Conservation (phyloP, 2,113 vertebrate genomes). For the Beaufortia kweichowensis region DNA sequence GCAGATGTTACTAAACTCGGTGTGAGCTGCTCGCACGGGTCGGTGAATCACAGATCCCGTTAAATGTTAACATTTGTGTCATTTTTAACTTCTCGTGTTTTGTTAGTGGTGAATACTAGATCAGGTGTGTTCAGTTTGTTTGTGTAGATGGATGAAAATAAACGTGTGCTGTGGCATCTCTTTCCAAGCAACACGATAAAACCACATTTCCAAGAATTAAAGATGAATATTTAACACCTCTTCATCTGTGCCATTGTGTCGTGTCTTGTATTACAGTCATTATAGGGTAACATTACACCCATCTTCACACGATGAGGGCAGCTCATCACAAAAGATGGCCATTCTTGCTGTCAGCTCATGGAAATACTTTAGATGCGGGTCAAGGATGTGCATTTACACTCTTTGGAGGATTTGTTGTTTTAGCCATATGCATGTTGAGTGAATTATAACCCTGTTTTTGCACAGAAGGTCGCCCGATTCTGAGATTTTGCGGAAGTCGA, state of each 20-base stretch:
- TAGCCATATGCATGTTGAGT: too few species aligned
- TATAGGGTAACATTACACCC: conserved; percentile 1
- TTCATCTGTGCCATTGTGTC: not conserved
- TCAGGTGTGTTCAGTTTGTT: not conserved
- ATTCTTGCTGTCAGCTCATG: not conserved
- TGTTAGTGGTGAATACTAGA: not conserved
- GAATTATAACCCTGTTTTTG: not conserved
- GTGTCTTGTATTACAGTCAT: conserved; percentile 9
- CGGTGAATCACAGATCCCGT: not conserved
- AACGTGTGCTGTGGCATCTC: not conserved
- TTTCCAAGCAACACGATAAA: not conserved
- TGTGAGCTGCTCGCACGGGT: not conserved
- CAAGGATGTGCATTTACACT: not conserved
- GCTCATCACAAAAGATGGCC: conserved; percentile 1
- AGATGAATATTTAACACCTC: conserved; percentile 24
- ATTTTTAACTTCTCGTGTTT: not conserved
- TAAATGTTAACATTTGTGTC: not conserved
- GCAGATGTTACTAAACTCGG: not conserved
- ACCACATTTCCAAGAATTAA: not conserved
- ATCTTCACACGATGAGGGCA: conserved; percentile 7
- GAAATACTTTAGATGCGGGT: not conserved
- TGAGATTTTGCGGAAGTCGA: not conserved
- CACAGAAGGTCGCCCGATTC: not conserved
- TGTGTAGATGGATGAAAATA: too few species aligned
- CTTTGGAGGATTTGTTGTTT: too few species aligned